These are phyloP conservation scores for Pachydiplax longipennis DNA, from an alignment of 2,888 invertebrate genomes.

Conservation along the genomic window DNA sequence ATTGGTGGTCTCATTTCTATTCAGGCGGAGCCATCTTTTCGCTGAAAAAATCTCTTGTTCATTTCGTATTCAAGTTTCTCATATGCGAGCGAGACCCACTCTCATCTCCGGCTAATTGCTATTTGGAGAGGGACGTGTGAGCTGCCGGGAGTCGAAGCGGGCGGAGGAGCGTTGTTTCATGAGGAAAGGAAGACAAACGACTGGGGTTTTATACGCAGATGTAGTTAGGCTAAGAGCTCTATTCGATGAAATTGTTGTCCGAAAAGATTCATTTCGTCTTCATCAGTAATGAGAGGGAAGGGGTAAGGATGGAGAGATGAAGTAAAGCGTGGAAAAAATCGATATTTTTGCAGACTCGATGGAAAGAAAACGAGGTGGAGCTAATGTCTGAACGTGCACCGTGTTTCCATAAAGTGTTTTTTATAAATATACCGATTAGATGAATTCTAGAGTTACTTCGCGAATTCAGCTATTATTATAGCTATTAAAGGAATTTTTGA, in stretches of 20 bases:
- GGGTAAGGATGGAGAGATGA: slow-evolving; percentile 34
- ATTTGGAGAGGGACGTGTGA: neutral
- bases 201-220: neutral
- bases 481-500: too few relatives aligned
- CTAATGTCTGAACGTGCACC: neutral
- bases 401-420: neutral
- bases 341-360: neutral
- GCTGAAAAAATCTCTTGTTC: neutral
- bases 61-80: neutral
- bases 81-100: neutral
- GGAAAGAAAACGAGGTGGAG: neutral
- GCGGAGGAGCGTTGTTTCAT: neutral
- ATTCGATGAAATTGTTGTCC: too few relatives aligned
- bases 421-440: too few relatives aligned
- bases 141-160: neutral
- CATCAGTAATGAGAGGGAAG: neutral
- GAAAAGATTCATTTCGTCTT: too few relatives aligned
- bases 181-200: neutral
- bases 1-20: neutral
- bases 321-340: slow-evolving; percentile 42
- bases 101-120: slow-evolving; percentile 9
- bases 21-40: neutral
- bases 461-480: too few relatives aligned
- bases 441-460: too few relatives aligned
- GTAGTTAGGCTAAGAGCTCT: neutral